These are phyloP conservation scores for Agrotis puta DNA, from an alignment of 2,888 invertebrate genomes.

Conservation along the genomic window DNA sequence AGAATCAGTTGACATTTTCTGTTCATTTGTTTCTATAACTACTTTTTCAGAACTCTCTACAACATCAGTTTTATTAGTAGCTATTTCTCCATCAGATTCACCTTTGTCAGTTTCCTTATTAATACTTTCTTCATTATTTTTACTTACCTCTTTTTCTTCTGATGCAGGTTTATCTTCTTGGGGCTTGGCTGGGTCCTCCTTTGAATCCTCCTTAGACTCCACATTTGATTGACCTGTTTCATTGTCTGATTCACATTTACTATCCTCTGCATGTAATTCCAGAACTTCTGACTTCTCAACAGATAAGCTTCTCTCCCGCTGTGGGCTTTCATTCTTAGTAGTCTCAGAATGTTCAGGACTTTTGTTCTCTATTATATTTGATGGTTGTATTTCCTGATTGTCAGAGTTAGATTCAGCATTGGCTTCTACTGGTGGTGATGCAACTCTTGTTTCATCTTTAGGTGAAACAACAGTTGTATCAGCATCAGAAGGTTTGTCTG, in stretches of 20 bases:
- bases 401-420: slow-evolving; percentile 42
- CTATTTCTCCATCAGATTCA: slow-evolving; percentile 72
- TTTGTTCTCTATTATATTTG: slow-evolving; percentile 54
- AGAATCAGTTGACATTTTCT: slow-evolving; percentile 69
- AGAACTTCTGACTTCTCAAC: slow-evolving; percentile 84
- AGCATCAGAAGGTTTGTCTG: slow-evolving; percentile 70
- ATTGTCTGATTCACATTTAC: slow-evolving; percentile 79
- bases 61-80: slow-evolving; percentile 85
- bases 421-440: slow-evolving; percentile 66
- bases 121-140: slow-evolving; percentile 79
- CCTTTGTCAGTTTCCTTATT: slow-evolving; percentile 75
- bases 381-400: slow-evolving; percentile 48
- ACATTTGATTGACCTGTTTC: slow-evolving; percentile 74
- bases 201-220: slow-evolving; percentile 60
- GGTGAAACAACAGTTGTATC: slow-evolving; percentile 82
- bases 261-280: slow-evolving; percentile 84
- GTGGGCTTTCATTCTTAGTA: slow-evolving; percentile 50
- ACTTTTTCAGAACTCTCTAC: slow-evolving; percentile 78
- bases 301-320: slow-evolving; percentile 74
- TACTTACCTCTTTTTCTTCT: slow-evolving; percentile 84
- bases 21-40: slow-evolving; percentile 69
- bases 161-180: slow-evolving; percentile 68
- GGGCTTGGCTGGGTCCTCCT: slow-evolving; percentile 63
- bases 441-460: slow-evolving; percentile 76
- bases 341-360: slow-evolving; percentile 66